phyloP scores from a whole-genome alignment of 2,797 vertebrate species.

The Tiaroga cobitis region DNA sequence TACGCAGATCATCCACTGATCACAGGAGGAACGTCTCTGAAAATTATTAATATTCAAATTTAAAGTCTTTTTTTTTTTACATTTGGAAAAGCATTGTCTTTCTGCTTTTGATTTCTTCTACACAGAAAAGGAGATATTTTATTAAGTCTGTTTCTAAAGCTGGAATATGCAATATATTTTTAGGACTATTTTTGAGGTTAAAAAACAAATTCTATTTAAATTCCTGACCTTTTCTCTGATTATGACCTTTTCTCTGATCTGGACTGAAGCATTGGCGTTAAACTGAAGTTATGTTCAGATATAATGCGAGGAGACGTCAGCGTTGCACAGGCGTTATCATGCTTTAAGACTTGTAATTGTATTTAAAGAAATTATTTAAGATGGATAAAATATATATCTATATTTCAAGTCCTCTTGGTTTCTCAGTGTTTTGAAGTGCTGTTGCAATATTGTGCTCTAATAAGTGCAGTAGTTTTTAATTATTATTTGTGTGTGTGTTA shows the following conservation, averaged over 20 bases:
- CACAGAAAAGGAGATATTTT: constrained; percentile 74
- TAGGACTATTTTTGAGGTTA: constrained; percentile 75
- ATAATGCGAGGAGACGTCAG: constrained; percentile 63
- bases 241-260: background rate
- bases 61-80: constrained; percentile 19
- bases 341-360: constrained; percentile 55
- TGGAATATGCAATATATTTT: constrained; percentile 83
- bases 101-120: constrained; percentile 72
- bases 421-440: constrained; percentile 55
- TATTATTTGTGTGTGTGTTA: constrained; percentile 11
- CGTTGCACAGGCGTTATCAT: constrained; percentile 59
- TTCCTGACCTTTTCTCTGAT: constrained; percentile 35
- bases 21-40: background rate
- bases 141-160: constrained; percentile 78
- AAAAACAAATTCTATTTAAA: constrained; percentile 48
- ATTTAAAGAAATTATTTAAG: constrained; percentile 59
- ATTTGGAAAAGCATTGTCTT: constrained; percentile 46
- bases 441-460: constrained; percentile 56
- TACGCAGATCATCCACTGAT: background rate
- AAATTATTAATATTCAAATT: background rate
- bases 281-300: constrained; percentile 69
- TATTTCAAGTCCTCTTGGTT: constrained; percentile 53
- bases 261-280: background rate
- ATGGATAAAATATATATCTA: constrained; percentile 46
- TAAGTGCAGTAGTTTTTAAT: constrained; percentile 38